phyloP scores from a whole-genome alignment of 2,113 vertebrate species.

The Dipodomys ordii region DNA sequence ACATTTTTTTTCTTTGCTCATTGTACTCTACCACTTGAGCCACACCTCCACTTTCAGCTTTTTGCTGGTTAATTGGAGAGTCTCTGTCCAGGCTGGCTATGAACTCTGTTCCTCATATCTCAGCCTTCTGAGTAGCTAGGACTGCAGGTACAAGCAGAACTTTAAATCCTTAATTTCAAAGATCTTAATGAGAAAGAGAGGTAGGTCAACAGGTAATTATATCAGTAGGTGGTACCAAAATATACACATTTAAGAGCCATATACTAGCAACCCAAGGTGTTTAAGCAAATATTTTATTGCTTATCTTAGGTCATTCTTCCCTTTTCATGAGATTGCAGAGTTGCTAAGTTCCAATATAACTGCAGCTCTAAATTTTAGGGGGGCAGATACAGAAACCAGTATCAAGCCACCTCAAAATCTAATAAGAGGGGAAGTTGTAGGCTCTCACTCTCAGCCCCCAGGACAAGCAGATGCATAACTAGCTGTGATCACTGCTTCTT shows the following conservation, averaged over 20 bases:
- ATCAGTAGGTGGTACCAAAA: neutral
- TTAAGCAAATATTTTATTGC: neutral
- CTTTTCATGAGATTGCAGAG: neutral
- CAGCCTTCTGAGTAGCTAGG: no score
- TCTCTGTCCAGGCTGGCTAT: no score
- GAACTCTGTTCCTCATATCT: no score
- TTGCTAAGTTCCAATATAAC: neutral
- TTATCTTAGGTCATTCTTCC: neutral
- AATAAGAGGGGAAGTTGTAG: neutral
- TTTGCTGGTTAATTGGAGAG: no score
- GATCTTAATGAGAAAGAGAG: neutral
- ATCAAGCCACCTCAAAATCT: neutral
- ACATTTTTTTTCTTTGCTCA: no score
- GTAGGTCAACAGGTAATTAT: neutral
- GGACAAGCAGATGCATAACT: neutral
- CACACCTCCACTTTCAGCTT: no score
- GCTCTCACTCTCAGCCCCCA: neutral
- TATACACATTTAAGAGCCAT: neutral
- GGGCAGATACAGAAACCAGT: neutral
- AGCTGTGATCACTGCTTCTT: neutral
- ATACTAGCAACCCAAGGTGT: neutral
- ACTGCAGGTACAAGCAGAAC: no score
- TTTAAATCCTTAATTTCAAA: neutral
- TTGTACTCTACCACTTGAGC: no score
- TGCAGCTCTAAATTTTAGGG: neutral